Evolutionary conservation across 2,888 invertebrate genomes (phyloP).

Genomic region (Tethea ocularis): DNA sequence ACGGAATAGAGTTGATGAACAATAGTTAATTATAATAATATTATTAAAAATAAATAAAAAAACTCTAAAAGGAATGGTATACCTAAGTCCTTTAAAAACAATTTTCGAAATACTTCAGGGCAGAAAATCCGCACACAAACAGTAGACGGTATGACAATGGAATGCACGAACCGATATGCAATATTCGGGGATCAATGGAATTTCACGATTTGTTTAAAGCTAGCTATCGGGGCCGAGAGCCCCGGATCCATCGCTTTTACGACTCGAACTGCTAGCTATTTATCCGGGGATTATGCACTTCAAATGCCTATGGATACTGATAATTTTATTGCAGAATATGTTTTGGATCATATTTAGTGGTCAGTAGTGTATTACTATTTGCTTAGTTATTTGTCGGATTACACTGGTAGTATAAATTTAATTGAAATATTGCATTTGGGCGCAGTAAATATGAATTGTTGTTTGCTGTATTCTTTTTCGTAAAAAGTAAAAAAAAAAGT

Average conservation of each 20-base stretch:
- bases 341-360: not conserved
- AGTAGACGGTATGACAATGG: not conserved
- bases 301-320: not conserved
- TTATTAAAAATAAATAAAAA: no score
- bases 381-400: no score
- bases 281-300: not conserved
- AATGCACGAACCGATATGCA: not conserved
- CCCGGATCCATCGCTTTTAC: not conserved
- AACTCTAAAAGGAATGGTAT: no score
- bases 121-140: not conserved
- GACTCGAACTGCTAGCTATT: not conserved
- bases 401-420: no score
- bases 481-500: no score
- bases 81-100: no score
- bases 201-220: not conserved
- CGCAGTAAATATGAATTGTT: no score
- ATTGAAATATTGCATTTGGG: no score
- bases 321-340: not conserved
- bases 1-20: no score
- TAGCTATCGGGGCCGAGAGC: not conserved
- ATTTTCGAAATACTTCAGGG: not conserved
- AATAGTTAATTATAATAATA: no score
- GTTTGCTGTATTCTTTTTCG: no score
- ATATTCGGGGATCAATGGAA: not conserved
- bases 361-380: not conserved